A percentile compares a stretch with the other conserved stretches of the same genome.
phyloP scores from a whole-genome alignment of 1,140 invertebrate genomes.

The Limonius californicus region DNA sequence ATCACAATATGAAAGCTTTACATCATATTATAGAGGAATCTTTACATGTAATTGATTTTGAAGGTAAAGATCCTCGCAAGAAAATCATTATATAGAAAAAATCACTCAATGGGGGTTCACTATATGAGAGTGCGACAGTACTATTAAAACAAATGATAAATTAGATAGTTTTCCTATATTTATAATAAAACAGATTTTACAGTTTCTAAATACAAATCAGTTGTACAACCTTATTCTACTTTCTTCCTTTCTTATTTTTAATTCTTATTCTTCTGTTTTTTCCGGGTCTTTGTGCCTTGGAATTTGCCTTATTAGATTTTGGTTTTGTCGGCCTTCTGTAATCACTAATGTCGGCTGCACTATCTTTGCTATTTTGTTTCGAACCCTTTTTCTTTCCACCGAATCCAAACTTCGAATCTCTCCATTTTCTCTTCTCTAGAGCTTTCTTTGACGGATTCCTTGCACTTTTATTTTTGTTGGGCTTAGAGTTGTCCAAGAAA shows the following conservation, averaged over 20 bases:
- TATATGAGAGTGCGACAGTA: too few relatives aligned
- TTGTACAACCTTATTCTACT: not conserved
- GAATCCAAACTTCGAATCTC: constrained; percentile 84
- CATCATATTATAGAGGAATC: too few relatives aligned
- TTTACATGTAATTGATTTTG: too few relatives aligned
- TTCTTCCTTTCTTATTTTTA: constrained; percentile 25
- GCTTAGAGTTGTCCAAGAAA: constrained; percentile 79
- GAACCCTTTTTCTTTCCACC: constrained; percentile 31
- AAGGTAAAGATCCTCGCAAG: too few relatives aligned
- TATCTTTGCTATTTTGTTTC: constrained; percentile 86
- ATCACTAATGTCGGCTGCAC: constrained; percentile 63
- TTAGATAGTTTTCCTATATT: too few relatives aligned
- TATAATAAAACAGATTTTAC: too few relatives aligned
- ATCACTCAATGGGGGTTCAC: too few relatives aligned
- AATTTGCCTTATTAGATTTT: constrained; percentile 24
- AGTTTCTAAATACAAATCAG: too few relatives aligned
- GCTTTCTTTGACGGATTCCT: constrained; percentile 51
- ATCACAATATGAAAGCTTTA: too few relatives aligned
- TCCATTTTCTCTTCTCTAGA: constrained; percentile 60
- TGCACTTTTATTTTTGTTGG: constrained; percentile 60
- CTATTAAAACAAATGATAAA: too few relatives aligned
- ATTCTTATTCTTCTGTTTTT: constrained; percentile 39
- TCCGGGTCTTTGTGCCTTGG: constrained; percentile 32
- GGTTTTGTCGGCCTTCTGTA: constrained; percentile 39
- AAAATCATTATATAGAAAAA: too few relatives aligned